A percentile compares a stretch with the other conserved stretches of the same genome.
phyloP scores from a whole-genome alignment of 2,888 invertebrate genomes.

The Athripsodes cinereus region DNA sequence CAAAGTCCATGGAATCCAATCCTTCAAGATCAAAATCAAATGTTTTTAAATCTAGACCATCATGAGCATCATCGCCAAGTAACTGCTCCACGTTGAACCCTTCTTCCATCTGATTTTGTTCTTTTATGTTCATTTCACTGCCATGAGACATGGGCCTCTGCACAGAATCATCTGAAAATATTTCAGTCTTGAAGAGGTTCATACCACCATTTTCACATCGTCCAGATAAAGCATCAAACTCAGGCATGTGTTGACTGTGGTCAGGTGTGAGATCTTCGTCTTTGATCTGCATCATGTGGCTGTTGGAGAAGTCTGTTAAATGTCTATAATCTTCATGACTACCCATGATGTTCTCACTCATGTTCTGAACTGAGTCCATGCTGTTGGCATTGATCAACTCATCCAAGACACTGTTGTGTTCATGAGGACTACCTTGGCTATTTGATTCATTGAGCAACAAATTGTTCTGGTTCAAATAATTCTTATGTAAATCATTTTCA shows the following conservation, averaged over 20 bases:
- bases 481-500: conserved; percentile 38
- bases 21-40: conserved; percentile 57
- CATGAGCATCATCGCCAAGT: conserved; percentile 30
- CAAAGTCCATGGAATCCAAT: conserved; percentile 58
- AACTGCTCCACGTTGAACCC: conserved; percentile 34
- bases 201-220: conserved; percentile 16
- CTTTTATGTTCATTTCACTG: conserved; percentile 15
- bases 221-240: conserved; percentile 17
- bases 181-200: conserved; percentile 21
- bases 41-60: conserved; percentile 55
- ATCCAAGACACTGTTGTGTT: conserved; percentile 24
- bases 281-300: conserved; percentile 34
- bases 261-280: conserved; percentile 35
- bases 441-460: conserved; percentile 37
- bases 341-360: conserved; percentile 17
- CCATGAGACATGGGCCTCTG: conserved; percentile 9
- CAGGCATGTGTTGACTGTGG: conserved; percentile 14
- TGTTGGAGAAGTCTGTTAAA: conserved; percentile 45
- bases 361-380: conserved; percentile 23
- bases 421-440: conserved; percentile 33
- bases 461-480: conserved; percentile 30
- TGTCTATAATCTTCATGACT: conserved; percentile 38
- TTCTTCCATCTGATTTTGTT: conserved; percentile 23
- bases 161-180: conserved; percentile 17
- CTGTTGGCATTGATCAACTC: conserved; percentile 26